Evolutionary conservation across 2,113 vertebrate genomes (phyloP), one percentile per base, ranked within the genome.

Genomic region (Notarius quadriscutis): DNA sequence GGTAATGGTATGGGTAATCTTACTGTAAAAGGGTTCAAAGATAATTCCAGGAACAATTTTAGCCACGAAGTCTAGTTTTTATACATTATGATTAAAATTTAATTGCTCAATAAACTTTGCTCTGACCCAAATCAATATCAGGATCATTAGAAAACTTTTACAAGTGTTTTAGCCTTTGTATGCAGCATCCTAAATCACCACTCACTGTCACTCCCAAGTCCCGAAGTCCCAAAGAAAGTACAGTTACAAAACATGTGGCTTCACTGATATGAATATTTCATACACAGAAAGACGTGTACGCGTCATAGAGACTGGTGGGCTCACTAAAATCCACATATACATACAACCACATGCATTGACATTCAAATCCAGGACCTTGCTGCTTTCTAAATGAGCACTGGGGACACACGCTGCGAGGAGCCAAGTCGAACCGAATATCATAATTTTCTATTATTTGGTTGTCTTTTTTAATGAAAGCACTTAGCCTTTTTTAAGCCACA

Each of bases 371-470:
- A 20, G 75, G 65, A 86, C 34, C 86, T 84, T 62, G 57, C 84
- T 72, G 84, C 82, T 82, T 87, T 81, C 77, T 63, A 85, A 81
- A 89, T 88, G 81, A 89, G 86, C 69, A 67, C 62, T 22, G 74
- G 77, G 87, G 77, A 84, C 81, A 22, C 14, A 22, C 14, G 41
- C 83, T 22, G 65, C 62, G 25, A 58, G 84, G 51, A 58, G 85
- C 69, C 81, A 77, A 81, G 62, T 69, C 81, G 88, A 88, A 91
- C 89, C 85, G 84, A 86, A 88, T 88, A 84, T 89, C 84, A 88
- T 91, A 67, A 85, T 81, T 89, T 89, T 86, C 86, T 71, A 85
- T 91, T 87, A 87, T 91, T 89, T 91, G 90, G 89, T 85, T 89
- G 86, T 69, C 79, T 79, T 86, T 89, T 84, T 89, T 86, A 90